These are phyloP conservation scores for Notodonta ziczac DNA, from an alignment of 2,888 invertebrate genomes.

Conservation along the genomic window DNA sequence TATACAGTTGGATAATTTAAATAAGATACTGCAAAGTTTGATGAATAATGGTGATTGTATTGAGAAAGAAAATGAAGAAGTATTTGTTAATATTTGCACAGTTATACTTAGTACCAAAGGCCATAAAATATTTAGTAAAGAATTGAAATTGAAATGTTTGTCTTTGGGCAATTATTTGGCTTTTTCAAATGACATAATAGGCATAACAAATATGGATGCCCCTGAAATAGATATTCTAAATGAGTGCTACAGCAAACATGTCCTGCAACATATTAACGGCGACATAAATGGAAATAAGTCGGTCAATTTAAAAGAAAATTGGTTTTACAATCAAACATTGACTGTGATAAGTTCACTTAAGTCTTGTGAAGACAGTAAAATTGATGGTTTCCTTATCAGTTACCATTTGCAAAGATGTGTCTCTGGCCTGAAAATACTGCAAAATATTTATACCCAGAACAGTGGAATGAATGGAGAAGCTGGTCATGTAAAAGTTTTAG, in stretches of 20 bases:
- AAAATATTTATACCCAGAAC: conserved; percentile 44
- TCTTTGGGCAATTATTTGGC: conserved; percentile 52
- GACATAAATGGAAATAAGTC: conserved; percentile 36
- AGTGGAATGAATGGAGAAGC: conserved; percentile 21
- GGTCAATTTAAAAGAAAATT: conserved; percentile 49
- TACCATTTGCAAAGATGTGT: conserved; percentile 60
- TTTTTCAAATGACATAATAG: conserved; percentile 52
- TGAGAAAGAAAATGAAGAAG: conserved; percentile 39
- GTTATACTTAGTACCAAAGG: conserved; percentile 51
- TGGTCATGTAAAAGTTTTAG: conserved; percentile 29
- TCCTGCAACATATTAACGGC: conserved; percentile 45
- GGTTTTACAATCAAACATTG: conserved; percentile 58
- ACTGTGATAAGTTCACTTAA: conserved; percentile 55
- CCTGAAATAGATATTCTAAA: conserved; percentile 58
- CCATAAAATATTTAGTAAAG: conserved; percentile 53
- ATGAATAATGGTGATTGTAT: conserved; percentile 43
- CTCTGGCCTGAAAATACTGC: conserved; percentile 57
- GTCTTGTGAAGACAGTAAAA: conserved; percentile 49
- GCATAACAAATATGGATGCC: conserved; percentile 54
- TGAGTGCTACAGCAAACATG: conserved; percentile 53
- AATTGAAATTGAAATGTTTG: conserved; percentile 61
- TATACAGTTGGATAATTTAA: conserved; percentile 53
- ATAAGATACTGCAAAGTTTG: conserved; percentile 48
- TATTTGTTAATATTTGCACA: conserved; percentile 54
- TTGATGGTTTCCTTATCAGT: conserved; percentile 55